These are phyloP conservation scores for Crematogaster levior DNA, from an alignment of 2,888 invertebrate species.

Conservation along the genomic window DNA sequence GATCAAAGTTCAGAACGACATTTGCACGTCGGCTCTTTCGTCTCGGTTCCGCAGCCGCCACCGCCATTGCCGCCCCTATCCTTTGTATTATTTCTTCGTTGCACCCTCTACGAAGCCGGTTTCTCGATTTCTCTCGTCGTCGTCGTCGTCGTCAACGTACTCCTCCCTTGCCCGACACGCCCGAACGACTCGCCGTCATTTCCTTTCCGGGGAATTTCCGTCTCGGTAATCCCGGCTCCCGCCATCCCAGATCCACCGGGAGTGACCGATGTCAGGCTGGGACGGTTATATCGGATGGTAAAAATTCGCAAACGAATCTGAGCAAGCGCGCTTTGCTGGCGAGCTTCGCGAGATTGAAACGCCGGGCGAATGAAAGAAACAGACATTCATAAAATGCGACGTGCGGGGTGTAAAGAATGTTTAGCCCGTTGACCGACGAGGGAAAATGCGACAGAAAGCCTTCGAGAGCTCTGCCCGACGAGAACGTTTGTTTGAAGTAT, in stretches of 20 bases:
- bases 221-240: slow-evolving; percentile 60
- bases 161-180: slow-evolving; percentile 49
- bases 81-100: slow-evolving; percentile 68
- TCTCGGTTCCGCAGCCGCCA: slow-evolving; percentile 61
- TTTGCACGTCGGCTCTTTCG: slow-evolving; percentile 80
- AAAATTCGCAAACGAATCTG: slow-evolving; percentile 42
- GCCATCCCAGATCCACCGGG: background rate
- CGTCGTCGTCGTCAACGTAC: slow-evolving; percentile 42
- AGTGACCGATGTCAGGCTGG: slow-evolving; percentile 36
- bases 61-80: slow-evolving; percentile 45
- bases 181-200: slow-evolving; percentile 62
- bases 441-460: background rate
- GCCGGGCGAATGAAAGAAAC: slow-evolving; percentile 13
- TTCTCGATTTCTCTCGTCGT: slow-evolving; percentile 54
- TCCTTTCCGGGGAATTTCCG: slow-evolving; percentile 67
- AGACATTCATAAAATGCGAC: slow-evolving; percentile 18
- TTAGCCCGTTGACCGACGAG: slow-evolving; percentile 4
- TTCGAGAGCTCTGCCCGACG: background rate
- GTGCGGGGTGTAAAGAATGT: slow-evolving; percentile 29
- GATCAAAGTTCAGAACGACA: slow-evolving; percentile 83
- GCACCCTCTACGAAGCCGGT: slow-evolving; percentile 13
- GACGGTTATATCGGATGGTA: slow-evolving; percentile 31
- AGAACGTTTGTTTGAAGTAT: slow-evolving; percentile 28
- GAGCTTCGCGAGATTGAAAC: slow-evolving; percentile 33
- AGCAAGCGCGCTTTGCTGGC: background rate